phyloP scores from a whole-genome alignment of 2,888 invertebrate genomes.

The Clitarchus hookeri region DNA sequence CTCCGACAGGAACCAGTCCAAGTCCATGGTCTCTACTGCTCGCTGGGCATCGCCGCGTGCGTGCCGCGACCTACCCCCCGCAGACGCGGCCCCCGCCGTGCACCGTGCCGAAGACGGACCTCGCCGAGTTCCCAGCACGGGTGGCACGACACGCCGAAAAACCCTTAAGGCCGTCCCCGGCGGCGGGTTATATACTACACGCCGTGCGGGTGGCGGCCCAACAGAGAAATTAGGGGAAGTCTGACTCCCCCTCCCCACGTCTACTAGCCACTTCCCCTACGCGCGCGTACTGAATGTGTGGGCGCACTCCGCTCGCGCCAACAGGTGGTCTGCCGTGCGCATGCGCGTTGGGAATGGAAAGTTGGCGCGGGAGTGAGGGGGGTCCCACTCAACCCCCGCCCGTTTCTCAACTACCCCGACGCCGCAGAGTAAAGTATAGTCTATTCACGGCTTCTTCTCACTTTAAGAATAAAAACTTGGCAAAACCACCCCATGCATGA shows the following conservation, averaged over 20 bases:
- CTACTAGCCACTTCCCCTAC: background rate
- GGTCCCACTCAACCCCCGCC: background rate
- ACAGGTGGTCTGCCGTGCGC: background rate
- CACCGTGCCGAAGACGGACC: background rate
- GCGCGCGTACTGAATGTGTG: background rate
- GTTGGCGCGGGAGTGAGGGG: too few relatives aligned
- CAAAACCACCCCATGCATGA: too few relatives aligned
- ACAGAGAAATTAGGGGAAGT: background rate
- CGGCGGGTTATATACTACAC: background rate
- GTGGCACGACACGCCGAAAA: background rate
- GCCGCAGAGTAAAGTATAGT: background rate
- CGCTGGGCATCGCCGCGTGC: too few relatives aligned
- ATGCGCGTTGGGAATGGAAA: background rate
- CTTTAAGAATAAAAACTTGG: too few relatives aligned
- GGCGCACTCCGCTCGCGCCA: background rate
- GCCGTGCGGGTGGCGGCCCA: background rate
- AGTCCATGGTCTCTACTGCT: background rate
- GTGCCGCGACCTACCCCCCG: background rate
- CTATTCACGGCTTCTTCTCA: too few relatives aligned
- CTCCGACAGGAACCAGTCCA: constrained; percentile 17
- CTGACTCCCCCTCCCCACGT: background rate
- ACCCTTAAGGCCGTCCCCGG: background rate
- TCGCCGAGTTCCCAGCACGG: too few relatives aligned
- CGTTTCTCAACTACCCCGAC: background rate
- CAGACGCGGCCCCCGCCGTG: background rate